Evolutionary conservation across 2,797 vertebrate species (phyloP), one percentile per base, ranked within the genome.

Genomic region (Buceros bicornis): DNA sequence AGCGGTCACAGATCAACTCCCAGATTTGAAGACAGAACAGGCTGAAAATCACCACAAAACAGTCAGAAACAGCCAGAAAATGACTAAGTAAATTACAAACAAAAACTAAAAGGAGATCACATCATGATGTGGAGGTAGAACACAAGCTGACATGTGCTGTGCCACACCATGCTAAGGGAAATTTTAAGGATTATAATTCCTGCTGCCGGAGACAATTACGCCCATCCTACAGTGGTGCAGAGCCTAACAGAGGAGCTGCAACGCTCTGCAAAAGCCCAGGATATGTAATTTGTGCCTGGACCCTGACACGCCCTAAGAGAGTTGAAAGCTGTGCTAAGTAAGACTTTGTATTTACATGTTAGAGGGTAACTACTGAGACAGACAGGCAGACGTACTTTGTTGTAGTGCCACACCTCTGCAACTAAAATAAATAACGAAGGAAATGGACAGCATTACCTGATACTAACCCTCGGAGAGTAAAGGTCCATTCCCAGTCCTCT

Each of bases 141-240:
- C 10, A 4, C 9, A 57, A 60, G 6, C 33, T 0, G 0, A 26
- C 18, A 10, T 53, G 35, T 90, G 8, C 74, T 53, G 71, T 25
- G 24, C 22, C 42, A 57, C 15, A 80, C 10, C 13, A 40, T 31
- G 9, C n/a, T 65, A 74, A 78, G 25, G 14, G 29, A 85, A 51
- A 9, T 60, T 80, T 71, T 71, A 82, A 90, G 45, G 1, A 1
- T 80, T 3, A 7, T 10, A 89, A 50, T 57, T 82, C 21, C 43
- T 79, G 20, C 22, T 89, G 16, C 48, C 90, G 14, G 43, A n/a
- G 61, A 73, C n/a, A 70, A 33, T 35, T 13, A 13, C 0, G 0
- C 48, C 74, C 51, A 42, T 13, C n/a, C 60, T 51, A 47, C 10
- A 12, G 35, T 16, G 15, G 18, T n/a, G 16, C 0, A 1, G 40